phyloP scores from a whole-genome alignment of 2,113 vertebrate genomes.

The Pongo pygmaeus region DNA sequence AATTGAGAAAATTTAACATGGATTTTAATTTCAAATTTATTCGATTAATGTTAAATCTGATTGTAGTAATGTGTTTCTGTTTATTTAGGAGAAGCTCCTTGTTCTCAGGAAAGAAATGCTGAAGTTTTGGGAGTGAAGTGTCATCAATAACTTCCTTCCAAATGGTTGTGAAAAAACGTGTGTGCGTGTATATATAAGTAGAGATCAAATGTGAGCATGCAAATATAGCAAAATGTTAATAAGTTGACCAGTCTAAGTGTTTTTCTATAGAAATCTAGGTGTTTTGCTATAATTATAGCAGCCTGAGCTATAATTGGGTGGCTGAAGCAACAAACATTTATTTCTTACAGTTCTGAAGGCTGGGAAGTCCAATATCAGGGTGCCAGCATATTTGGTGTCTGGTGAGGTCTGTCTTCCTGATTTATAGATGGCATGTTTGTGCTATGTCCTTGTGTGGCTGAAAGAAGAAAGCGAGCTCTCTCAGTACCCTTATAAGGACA shows the following conservation, averaged over 20 bases:
- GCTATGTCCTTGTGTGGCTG: neutral
- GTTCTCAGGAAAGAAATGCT: neutral
- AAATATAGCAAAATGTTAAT: neutral
- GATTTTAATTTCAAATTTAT: neutral
- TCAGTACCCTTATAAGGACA: neutral
- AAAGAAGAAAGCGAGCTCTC: neutral
- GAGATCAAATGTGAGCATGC: neutral
- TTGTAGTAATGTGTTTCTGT: neutral
- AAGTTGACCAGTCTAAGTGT: neutral
- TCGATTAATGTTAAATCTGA: neutral
- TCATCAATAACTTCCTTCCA: conserved; percentile 18
- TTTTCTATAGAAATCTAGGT: neutral
- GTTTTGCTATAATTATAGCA: neutral
- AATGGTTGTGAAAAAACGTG: neutral
- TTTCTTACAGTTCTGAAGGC: neutral
- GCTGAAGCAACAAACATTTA: neutral
- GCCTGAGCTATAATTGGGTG: too few relatives aligned
- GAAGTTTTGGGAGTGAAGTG: neutral
- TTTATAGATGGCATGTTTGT: neutral
- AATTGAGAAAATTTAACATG: neutral
- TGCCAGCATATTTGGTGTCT: neutral
- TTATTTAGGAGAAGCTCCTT: neutral
- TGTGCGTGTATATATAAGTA: neutral
- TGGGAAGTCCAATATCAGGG: neutral
- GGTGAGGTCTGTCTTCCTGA: neutral